These are phyloP conservation scores for Muscidifurax raptorellus DNA, from an alignment of 1,140 invertebrate species.

Conservation along the genomic window DNA sequence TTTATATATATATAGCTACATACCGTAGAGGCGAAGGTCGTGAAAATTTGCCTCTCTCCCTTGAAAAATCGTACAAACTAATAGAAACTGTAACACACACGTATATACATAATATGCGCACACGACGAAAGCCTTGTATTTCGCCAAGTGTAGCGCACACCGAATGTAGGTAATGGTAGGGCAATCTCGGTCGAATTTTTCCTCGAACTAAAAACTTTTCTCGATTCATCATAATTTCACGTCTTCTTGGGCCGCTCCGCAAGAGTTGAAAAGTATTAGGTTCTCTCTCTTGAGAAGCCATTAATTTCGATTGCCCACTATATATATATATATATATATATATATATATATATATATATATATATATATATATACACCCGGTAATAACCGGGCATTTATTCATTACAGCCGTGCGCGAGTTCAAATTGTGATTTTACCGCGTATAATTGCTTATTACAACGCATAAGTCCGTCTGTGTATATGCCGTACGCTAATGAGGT, in stretches of 20 bases:
- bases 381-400: background rate
- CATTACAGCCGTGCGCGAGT: background rate
- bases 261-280: background rate
- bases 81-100: no score
- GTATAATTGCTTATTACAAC: background rate
- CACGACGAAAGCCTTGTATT: no score
- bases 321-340: no score
- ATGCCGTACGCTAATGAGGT: no score
- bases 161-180: no score
- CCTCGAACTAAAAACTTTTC: background rate
- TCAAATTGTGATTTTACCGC: background rate
- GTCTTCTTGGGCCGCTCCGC: background rate
- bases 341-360: no score
- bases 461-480: no score
- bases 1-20: background rate
- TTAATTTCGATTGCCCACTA: slow-evolving; percentile 4
- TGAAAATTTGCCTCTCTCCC: no score
- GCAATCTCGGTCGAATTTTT: background rate
- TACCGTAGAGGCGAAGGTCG: background rate
- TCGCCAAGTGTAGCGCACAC: no score
- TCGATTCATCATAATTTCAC: slow-evolving; percentile 3
- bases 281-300: background rate
- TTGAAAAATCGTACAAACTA: no score
- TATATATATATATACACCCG: no score
- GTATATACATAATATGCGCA: no score